Evolutionary conservation across 2,888 invertebrate species (phyloP).

Genomic region (Lepidochrysops patricia): DNA sequence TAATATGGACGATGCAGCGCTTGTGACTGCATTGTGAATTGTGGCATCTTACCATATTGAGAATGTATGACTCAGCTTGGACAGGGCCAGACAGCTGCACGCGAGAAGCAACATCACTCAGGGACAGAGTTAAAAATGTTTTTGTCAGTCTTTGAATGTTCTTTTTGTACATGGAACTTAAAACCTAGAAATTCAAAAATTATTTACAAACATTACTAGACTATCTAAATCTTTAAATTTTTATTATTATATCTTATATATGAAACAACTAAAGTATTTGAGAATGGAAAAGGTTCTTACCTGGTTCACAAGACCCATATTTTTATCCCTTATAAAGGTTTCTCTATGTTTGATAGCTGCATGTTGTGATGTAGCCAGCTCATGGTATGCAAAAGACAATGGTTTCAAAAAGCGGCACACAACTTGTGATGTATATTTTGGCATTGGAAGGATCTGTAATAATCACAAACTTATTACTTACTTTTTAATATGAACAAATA

Average conservation of each 20-base stretch:
- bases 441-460: constrained; percentile 77
- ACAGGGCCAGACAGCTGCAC: constrained; percentile 88
- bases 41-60: constrained; percentile 86
- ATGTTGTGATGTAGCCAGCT: constrained; percentile 87
- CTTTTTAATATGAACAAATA: too few relatives aligned
- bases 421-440: constrained; percentile 94
- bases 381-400: constrained; percentile 89
- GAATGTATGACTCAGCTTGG: constrained; percentile 94
- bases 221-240: too few relatives aligned
- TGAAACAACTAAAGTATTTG: too few relatives aligned
- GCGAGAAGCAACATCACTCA: constrained; percentile 91
- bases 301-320: constrained; percentile 86
- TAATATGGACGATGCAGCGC: too few relatives aligned
- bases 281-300: constrained; percentile 35
- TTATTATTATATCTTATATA: too few relatives aligned
- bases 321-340: constrained; percentile 84
- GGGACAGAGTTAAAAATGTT: constrained; percentile 91
- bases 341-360: constrained; percentile 88
- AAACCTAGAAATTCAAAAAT: constrained; percentile 74
- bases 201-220: neutral
- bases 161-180: constrained; percentile 93
- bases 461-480: too few relatives aligned
- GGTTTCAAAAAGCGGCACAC: constrained; percentile 90
- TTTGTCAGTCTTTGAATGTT: constrained; percentile 97
- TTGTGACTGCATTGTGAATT: neutral